Evolutionary conservation across 2,888 invertebrate genomes (phyloP), one percentile per base, ranked within the genome.

Genomic region (Eupelmus urozonus): DNA sequence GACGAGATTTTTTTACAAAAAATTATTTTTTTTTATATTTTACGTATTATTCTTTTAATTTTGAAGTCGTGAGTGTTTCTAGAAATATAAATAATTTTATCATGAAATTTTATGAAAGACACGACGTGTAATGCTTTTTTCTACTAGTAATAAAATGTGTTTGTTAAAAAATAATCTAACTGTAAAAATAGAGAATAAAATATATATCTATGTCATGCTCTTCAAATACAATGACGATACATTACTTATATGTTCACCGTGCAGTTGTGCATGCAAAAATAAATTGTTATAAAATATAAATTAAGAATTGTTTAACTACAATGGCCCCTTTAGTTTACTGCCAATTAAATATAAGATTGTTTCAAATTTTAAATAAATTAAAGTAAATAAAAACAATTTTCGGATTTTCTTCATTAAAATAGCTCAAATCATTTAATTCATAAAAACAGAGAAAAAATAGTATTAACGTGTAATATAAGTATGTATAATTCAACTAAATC

Each of bases 221-320:
- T 67, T 69, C 27, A 76, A 67, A 69, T 67, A 57, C 45, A 72
- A 57, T 42, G 27, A 63, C 25, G 40, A 73, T 25, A 75, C 49
- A 69, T 69, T 73, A 72, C 42, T 69, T 67, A 34, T 53, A 27
- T 29, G 51, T 49, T 63, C 42, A 59, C 63, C 76, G 79, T 79
- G 76, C 79, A 79, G 65, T 29, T 57, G 63, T 69, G 72, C 79
- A 79, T 79, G 79, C 79, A 79, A 63, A 60, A 75, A 55, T 42
- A 67, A 20, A 42, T 65, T 27, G 27, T 72, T 67, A n/a, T n/a
- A 18, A 70, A 57, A 71, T 18, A 42, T 53, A 65, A 20, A 29
- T 29, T 20, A 60, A 59, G 27, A 57, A 34, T 29, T 75, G 23
- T 53, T 7, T 16, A n/a, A 16, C 49, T 16, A 2, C 20, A 73